A percentile compares a stretch with the other conserved stretches of the same genome.
Conservation (phyloP, 2,797 vertebrate genomes). For the Poeciliopsis turneri region DNA sequence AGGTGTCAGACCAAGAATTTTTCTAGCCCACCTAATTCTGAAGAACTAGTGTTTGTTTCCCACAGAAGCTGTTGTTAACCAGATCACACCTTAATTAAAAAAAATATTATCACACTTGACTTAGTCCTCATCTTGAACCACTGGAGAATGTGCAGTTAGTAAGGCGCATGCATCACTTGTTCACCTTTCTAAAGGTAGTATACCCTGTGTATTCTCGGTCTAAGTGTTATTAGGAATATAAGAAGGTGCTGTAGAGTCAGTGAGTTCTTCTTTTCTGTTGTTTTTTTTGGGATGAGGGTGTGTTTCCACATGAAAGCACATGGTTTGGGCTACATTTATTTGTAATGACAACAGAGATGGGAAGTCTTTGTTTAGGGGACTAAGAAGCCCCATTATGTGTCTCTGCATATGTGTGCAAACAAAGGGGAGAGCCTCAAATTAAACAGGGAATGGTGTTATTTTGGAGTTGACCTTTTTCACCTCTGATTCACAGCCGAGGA, state of each 20-base stretch:
- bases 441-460: slow-evolving; percentile 69
- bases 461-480: slow-evolving; percentile 71
- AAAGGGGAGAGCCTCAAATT: slow-evolving; percentile 67
- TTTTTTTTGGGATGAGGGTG: slow-evolving; percentile 12
- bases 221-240: slow-evolving; percentile 61
- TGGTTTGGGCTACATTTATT: slow-evolving; percentile 51
- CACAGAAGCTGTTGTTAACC: slow-evolving; percentile 40
- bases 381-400: slow-evolving; percentile 20
- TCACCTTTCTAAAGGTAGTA: slow-evolving; percentile 45
- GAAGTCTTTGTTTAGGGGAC: slow-evolving; percentile 46
- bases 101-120: slow-evolving; percentile 74
- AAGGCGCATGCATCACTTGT: slow-evolving; percentile 61
- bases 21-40: slow-evolving; percentile 34
- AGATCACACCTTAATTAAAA: slow-evolving; percentile 57
- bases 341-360: slow-evolving; percentile 57
- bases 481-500: slow-evolving; percentile 78
- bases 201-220: slow-evolving; percentile 56
- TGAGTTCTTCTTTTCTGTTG: slow-evolving; percentile 41
- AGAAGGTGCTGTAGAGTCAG: slow-evolving; percentile 48
- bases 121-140: slow-evolving; percentile 45
- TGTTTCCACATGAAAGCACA: slow-evolving; percentile 64
- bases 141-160: slow-evolving; percentile 57
- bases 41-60: slow-evolving; percentile 49
- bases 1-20: slow-evolving; percentile 32
- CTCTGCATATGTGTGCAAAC: slow-evolving; percentile 48